Evolutionary conservation across 1,140 invertebrate genomes (phyloP).

Genomic region (Cardiocondyla obscurior): DNA sequence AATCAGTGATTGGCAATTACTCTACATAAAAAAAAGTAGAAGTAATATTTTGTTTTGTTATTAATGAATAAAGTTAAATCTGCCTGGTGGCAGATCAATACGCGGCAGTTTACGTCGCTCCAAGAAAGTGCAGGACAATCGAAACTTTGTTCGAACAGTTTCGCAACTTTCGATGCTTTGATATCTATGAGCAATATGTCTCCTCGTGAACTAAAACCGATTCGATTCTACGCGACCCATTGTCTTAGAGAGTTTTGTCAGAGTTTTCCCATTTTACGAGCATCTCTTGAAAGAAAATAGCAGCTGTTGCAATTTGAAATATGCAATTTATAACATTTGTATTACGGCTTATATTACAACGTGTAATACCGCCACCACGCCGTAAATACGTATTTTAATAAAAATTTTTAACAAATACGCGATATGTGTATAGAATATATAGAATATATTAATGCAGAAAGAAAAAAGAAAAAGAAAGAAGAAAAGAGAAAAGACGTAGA

Average conservation of each 20-base stretch:
- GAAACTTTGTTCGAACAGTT: conserved; percentile 12
- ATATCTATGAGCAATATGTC: neutral
- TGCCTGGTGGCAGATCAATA: neutral
- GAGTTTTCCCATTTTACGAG: neutral
- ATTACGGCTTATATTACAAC: neutral
- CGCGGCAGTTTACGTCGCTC: neutral
- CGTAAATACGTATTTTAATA: neutral
- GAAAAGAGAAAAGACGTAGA: neutral
- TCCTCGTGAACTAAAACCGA: neutral
- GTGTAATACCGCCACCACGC: neutral
- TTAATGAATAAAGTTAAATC: neutral
- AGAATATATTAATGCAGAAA: neutral
- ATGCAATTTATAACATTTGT: neutral
- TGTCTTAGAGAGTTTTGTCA: neutral
- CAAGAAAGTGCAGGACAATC: neutral
- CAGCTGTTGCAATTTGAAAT: neutral
- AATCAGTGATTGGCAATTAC: too few relatives aligned
- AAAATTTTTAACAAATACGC: neutral
- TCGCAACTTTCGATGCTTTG: neutral
- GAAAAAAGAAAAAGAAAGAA: neutral
- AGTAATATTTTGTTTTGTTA: neutral
- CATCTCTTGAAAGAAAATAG: neutral
- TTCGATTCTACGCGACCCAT: neutral
- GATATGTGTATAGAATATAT: neutral
- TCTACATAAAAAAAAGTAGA: conserved; percentile 8